Conservation (phyloP, 1,140 invertebrate species). For the Archegozetes longisetosus region DNA sequence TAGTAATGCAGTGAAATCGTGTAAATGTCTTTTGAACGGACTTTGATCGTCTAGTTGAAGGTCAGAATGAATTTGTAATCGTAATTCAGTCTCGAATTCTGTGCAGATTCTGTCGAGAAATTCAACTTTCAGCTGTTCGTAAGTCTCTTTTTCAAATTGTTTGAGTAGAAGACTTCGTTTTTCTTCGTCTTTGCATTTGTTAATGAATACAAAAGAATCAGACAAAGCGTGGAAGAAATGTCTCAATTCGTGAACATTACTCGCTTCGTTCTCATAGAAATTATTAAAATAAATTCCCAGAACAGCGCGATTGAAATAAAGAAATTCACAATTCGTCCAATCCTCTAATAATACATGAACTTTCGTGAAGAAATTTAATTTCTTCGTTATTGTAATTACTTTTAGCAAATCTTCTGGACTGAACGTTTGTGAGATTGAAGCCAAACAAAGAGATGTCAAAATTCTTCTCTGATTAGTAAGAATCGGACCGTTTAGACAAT, state of each 20-base stretch:
- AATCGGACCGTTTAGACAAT: constrained; percentile 45
- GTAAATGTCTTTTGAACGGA: constrained; percentile 37
- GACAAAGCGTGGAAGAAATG: constrained; percentile 16
- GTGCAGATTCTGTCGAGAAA: constrained; percentile 58
- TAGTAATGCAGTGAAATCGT: constrained; percentile 11
- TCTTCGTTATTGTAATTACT: not conserved
- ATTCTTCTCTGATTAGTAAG: constrained; percentile 6
- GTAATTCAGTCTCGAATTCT: constrained; percentile 74
- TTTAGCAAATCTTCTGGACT: constrained; percentile 9
- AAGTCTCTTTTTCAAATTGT: constrained; percentile 5
- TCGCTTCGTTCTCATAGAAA: not conserved
- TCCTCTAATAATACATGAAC: constrained; percentile 7
- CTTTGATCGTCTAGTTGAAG: constrained; percentile 62
- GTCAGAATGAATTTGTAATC: constrained; percentile 76
- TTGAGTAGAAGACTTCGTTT: not conserved
- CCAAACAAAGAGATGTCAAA: constrained; percentile 12
- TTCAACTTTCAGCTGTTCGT: constrained; percentile 13
- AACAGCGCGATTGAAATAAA: constrained; percentile 14
- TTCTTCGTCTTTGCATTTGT: constrained; percentile 2
- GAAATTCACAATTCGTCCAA: constrained; percentile 12
- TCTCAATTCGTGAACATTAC: constrained; percentile 11
- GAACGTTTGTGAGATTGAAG: constrained; percentile 4
- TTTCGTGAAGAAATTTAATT: not conserved
- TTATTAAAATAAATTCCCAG: constrained; percentile 13
- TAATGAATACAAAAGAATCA: constrained; percentile 7